phyloP scores from a whole-genome alignment of 2,113 vertebrate genomes.

The Crypturellus undulatus region DNA sequence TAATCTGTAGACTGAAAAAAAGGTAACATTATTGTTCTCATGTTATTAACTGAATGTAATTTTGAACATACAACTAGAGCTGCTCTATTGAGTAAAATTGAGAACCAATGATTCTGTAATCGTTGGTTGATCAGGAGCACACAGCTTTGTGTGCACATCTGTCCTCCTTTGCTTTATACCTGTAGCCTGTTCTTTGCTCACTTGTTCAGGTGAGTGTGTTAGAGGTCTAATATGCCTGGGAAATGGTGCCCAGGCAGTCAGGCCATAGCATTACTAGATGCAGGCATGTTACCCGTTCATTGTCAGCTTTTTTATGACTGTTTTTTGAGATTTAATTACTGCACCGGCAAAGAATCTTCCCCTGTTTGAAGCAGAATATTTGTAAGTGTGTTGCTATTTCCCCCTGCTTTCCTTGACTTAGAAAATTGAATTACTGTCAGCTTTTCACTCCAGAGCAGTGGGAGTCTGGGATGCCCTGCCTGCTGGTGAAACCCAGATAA shows the following conservation, averaged over 20 bases:
- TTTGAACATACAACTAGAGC: background rate
- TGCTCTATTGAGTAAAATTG: background rate
- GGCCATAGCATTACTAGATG: background rate
- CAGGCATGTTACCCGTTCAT: background rate
- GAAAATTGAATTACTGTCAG: background rate
- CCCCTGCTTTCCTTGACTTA: background rate
- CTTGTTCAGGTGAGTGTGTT: background rate
- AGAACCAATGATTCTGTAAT: background rate
- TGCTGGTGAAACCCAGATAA: background rate
- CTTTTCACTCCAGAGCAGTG: background rate
- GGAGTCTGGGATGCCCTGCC: background rate
- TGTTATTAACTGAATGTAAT: background rate
- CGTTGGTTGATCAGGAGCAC: background rate
- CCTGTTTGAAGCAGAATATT: background rate
- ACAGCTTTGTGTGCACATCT: background rate
- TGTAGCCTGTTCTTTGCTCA: background rate
- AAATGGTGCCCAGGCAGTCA: background rate
- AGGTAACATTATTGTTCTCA: background rate
- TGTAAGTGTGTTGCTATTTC: background rate
- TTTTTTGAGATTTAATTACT: constrained; percentile 3
- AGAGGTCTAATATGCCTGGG: background rate
- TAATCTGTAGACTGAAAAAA: background rate
- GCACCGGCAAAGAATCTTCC: background rate
- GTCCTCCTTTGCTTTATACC: background rate
- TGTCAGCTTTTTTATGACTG: background rate